Evolutionary conservation across 2,888 invertebrate genomes (phyloP), one percentile per base, ranked within the genome.

Genomic region (Calameuta idolon): DNA sequence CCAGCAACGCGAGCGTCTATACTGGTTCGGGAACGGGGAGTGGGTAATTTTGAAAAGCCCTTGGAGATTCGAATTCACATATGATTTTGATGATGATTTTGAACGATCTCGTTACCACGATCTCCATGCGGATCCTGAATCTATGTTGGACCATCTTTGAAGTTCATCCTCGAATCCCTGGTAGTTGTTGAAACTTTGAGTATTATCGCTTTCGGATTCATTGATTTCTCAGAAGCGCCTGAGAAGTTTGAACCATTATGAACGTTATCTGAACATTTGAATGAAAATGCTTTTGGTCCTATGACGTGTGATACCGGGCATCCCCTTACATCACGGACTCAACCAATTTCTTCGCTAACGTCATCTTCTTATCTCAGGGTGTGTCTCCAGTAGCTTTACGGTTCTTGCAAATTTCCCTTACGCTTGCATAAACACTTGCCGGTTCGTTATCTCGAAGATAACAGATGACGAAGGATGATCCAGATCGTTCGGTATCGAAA

Each of bases 161-260:
- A 55, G 55, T 55, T 23, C 55, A 23, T 55, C 23, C 23, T 23
- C 9, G 23, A 23, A 55, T 55, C 55, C 9, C 55, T 55, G 55
- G 23, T 5, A 9, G 9, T 55, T 55, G 55, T 87, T 85, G 82
- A 83, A 86, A 88, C 85, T 88, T 88, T 81, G 86, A 9, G 23
- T 85, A 88, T 89, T 89, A 89, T 89, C 89, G 87, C 85, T 85
- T 89, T 89, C 88, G 86, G 84, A 89, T 88, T 89, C 89, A 89
- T 89, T 89, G 89, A 89, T 86, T 89, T 85, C 85, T 77, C 75
- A 33, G 74, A 68, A 85, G 80, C 71, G 71, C 34, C 40, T 78
- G 71, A 83, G 85, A 87, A 89, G 85, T 88, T 89, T 86, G 84
- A 85, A 84, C 86, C 87, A 87, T 88, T 88, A 87, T 81, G 55